Percentiles rank a stretch among this genome's conserved stretches.
phyloP scores from a whole-genome alignment of 2,113 vertebrate species.

The Xyrauchen texanus region DNA sequence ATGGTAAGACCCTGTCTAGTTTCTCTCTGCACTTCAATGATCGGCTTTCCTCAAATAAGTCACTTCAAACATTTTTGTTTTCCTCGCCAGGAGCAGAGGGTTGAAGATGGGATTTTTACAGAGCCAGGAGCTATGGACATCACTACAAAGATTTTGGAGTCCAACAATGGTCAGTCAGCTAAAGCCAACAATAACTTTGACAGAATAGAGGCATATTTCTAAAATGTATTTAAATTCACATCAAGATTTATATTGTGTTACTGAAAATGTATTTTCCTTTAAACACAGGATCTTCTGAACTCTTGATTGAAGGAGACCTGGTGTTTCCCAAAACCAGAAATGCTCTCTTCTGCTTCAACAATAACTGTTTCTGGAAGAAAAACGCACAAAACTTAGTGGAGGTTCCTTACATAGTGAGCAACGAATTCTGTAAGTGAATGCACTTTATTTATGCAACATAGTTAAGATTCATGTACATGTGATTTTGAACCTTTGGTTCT shows the following conservation, averaged over 20 bases:
- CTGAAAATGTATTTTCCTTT: not conserved
- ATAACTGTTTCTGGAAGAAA: constrained; percentile 53
- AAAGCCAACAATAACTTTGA: no score
- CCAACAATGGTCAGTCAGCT: constrained; percentile 42
- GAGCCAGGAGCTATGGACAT: constrained; percentile 33
- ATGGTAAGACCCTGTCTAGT: not conserved
- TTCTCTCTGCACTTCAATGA: not conserved
- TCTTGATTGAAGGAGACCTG: constrained; percentile 50
- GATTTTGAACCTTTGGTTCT: not conserved
- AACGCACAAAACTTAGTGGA: constrained; percentile 46
- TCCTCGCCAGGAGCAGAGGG: not conserved
- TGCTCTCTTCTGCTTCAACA: constrained; percentile 48
- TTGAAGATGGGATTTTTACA: not conserved
- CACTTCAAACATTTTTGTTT: not conserved
- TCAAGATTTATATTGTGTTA: no score
- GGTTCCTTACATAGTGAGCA: constrained; percentile 43
- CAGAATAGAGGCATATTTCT: no score
- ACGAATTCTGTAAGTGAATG: constrained; percentile 46
- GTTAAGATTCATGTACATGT: not conserved
- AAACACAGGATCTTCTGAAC: constrained; percentile 22
- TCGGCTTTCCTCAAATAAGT: not conserved
- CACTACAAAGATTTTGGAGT: constrained; percentile 39
- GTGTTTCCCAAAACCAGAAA: constrained; percentile 49
- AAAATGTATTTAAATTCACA: no score
- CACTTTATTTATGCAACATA: not conserved